These are phyloP conservation scores for Sussaba pulchella DNA, from an alignment of 2,888 invertebrate genomes.

Conservation along the genomic window DNA sequence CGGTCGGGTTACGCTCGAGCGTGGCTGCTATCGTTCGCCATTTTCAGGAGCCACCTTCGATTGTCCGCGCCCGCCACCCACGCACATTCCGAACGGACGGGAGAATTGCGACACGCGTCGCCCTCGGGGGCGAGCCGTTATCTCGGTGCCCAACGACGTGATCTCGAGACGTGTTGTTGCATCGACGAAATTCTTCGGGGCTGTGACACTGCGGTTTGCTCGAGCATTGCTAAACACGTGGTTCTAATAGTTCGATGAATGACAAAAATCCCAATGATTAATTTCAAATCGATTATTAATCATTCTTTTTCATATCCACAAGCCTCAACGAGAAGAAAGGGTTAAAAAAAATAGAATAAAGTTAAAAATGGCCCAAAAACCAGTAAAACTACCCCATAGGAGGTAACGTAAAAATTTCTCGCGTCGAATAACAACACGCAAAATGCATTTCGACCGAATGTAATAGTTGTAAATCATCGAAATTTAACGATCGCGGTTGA, in stretches of 20 bases:
- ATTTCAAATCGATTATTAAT: background rate
- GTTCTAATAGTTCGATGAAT: slow-evolving; percentile 40
- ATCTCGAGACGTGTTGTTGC: slow-evolving; percentile 54
- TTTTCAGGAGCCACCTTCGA: slow-evolving; percentile 66
- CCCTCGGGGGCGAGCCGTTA: slow-evolving; percentile 55
- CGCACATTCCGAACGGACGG: slow-evolving; percentile 62
- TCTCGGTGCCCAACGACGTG: slow-evolving; percentile 58
- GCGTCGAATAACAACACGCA: background rate
- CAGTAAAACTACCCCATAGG: background rate
- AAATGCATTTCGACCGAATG: slow-evolving; percentile 7
- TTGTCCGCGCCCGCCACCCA: slow-evolving; percentile 65
- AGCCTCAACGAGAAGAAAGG: background rate
- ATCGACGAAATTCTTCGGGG: slow-evolving; percentile 50
- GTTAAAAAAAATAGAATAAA: background rate
- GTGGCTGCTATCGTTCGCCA: slow-evolving; percentile 54
- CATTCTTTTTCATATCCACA: background rate
- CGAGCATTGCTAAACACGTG: slow-evolving; percentile 13
- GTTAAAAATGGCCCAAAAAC: background rate
- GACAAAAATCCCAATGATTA: slow-evolving; percentile 6
- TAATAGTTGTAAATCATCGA: slow-evolving; percentile 60
- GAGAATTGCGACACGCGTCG: slow-evolving; percentile 59
- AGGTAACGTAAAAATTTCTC: slow-evolving; percentile 10
- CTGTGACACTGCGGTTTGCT: slow-evolving; percentile 22
- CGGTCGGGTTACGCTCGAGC: slow-evolving; percentile 31
- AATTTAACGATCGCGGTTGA: slow-evolving; percentile 49